Percentiles rank a stretch among this genome's conserved stretches.
phyloP scores from a whole-genome alignment of 2,797 vertebrate species.

The Lepus townsendii region DNA sequence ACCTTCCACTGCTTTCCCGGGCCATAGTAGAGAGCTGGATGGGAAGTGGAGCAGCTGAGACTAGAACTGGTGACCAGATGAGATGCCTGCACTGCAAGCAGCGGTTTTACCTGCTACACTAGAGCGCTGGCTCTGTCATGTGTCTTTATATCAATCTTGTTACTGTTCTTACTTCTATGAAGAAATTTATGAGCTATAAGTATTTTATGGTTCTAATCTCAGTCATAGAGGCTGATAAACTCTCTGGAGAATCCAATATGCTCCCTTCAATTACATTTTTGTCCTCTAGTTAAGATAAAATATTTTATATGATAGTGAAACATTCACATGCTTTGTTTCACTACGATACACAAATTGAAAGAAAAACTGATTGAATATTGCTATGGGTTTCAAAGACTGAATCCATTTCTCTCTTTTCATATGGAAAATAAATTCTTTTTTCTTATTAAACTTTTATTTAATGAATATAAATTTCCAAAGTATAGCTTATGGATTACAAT shows the following conservation, averaged over 20 bases:
- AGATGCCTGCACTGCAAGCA: too few species aligned
- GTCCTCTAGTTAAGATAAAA: slow-evolving; percentile 3
- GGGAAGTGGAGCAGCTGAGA: too few species aligned
- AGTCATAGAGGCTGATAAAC: not conserved
- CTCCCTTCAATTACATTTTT: not conserved
- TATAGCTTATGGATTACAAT: too few species aligned
- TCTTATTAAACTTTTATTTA: too few species aligned
- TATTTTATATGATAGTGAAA: not conserved
- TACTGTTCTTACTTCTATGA: slow-evolving; percentile 29
- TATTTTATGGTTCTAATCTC: slow-evolving; percentile 33
- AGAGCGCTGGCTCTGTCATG: too few species aligned
- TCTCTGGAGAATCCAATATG: not conserved
- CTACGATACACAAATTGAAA: not conserved
- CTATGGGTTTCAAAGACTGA: not conserved
- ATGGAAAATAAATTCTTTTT: not conserved
- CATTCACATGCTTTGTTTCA: not conserved
- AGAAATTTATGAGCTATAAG: slow-evolving; percentile 19
- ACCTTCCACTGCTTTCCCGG: too few species aligned
- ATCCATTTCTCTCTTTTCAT: not conserved
- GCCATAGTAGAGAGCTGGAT: too few species aligned
- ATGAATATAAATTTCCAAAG: too few species aligned
- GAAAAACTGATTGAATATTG: not conserved
- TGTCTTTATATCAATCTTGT: not conserved
- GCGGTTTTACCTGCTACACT: too few species aligned
- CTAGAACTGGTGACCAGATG: too few species aligned